phyloP scores from a whole-genome alignment of 2,888 invertebrate species.

The Erpobdella octoculata region DNA sequence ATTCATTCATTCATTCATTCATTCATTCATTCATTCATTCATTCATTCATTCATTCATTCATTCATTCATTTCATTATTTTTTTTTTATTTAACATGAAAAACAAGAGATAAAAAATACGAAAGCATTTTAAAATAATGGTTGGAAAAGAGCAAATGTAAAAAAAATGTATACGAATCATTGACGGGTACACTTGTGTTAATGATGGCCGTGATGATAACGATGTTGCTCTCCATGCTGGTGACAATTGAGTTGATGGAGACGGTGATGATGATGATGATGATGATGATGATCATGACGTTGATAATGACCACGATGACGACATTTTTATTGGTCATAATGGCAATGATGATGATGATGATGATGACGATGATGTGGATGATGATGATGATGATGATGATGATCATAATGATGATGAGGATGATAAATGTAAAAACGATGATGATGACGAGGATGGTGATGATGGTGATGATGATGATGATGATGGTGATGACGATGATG shows the following conservation, averaged over 20 bases:
- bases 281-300: not conserved
- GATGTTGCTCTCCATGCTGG: no score
- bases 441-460: not conserved
- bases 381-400: not conserved
- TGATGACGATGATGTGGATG: not conserved
- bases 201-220: no score
- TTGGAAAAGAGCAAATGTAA: no score
- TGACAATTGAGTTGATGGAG: not conserved
- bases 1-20: not conserved
- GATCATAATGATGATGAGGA: not conserved
- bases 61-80: no score
- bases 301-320: conserved; percentile 13
- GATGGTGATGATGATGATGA: not conserved
- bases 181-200: no score
- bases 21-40: not conserved
- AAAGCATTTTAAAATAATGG: no score
- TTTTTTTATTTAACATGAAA: no score
- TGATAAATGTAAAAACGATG: not conserved
- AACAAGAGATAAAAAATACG: no score
- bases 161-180: no score
- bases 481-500: conserved; percentile 4
- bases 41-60: not conserved
- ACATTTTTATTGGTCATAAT: not conserved
- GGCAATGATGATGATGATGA: no score
- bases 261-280: not conserved